A percentile compares a stretch with the other conserved stretches of the same genome.
These are phyloP conservation scores for Taurulus bubalis DNA, from an alignment of 2,113 vertebrate species.

Conservation along the genomic window DNA sequence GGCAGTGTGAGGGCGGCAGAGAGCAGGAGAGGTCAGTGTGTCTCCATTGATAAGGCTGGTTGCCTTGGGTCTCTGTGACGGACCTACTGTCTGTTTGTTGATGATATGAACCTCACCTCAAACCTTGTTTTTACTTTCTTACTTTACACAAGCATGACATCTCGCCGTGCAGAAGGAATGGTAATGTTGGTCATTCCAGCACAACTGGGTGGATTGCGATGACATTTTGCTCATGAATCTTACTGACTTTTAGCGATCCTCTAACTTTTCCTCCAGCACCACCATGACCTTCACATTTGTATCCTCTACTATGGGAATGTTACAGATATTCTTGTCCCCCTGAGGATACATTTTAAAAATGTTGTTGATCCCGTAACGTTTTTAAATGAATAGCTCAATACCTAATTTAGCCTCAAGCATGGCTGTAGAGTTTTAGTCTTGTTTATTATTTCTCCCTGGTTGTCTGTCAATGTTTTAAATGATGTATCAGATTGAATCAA, in stretches of 20 bases:
- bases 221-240: background rate
- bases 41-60: constrained; percentile 40
- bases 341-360: background rate
- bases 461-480: background rate
- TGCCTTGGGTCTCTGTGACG: background rate
- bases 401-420: background rate
- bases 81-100: background rate
- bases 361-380: background rate
- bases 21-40: constrained; percentile 31
- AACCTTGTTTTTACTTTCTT: background rate
- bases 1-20: constrained; percentile 25
- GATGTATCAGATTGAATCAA: background rate
- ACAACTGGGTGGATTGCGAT: background rate
- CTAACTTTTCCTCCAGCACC: background rate
- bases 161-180: background rate
- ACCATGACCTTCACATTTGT: background rate
- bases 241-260: background rate
- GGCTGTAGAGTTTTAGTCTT: background rate
- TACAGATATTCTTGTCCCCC: background rate
- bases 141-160: background rate
- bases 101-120: constrained; percentile 20
- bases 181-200: background rate
- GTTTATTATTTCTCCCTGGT: background rate
- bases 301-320: background rate
- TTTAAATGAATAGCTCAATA: background rate